These are phyloP conservation scores for Halcyon malimbica DNA, from an alignment of 2,113 vertebrate species.

Conservation along the genomic window DNA sequence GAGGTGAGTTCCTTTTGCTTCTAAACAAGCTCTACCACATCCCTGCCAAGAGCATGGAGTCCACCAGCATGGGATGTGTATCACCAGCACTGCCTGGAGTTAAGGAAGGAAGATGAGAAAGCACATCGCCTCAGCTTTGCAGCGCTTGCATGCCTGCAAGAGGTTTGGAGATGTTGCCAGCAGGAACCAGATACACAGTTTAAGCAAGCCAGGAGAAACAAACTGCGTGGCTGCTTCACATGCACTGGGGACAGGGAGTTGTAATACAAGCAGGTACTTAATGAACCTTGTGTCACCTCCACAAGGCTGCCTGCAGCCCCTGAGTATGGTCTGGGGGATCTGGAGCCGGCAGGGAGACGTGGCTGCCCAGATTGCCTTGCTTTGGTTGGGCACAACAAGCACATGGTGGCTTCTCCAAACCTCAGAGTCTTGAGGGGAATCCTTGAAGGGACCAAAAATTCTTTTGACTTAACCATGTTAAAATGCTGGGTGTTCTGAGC, in stretches of 20 bases:
- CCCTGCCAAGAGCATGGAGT: neutral
- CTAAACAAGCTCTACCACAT: neutral
- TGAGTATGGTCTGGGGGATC: rapidly evolving
- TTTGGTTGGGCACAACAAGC: rapidly evolving
- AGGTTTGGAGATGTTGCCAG: neutral
- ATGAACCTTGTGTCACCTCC: neutral
- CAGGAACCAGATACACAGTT: neutral
- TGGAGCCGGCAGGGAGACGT: rapidly evolving
- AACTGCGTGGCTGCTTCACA: neutral
- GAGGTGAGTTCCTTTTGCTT: neutral
- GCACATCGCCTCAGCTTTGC: rapidly evolving
- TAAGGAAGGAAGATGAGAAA: neutral
- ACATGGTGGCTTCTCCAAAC: neutral
- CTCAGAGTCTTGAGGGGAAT: rapidly evolving
- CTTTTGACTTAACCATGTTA: neutral
- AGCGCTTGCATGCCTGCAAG: rapidly evolving
- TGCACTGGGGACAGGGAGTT: neutral
- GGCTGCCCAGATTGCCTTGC: neutral
- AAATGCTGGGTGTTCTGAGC: neutral
- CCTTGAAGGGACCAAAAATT: neutral
- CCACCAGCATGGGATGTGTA: rapidly evolving
- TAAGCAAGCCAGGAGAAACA: neutral
- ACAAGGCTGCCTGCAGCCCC: neutral
- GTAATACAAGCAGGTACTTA: neutral
- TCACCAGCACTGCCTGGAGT: neutral